Evolutionary conservation across 2,888 invertebrate genomes (phyloP).

Genomic region (Drosophila sordidula): DNA sequence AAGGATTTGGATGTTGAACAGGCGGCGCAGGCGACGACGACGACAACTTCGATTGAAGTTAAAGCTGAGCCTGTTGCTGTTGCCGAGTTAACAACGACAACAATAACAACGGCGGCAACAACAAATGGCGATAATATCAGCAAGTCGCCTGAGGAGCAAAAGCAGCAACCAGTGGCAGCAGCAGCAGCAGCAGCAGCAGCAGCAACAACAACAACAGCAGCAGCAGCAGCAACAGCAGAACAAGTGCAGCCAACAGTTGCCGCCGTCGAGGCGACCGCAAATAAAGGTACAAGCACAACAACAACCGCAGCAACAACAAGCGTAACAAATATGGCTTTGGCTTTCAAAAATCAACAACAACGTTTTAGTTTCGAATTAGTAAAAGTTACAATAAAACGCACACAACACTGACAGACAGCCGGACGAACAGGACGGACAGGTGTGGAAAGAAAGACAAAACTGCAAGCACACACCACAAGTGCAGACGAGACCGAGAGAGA

Average conservation of each 20-base stretch:
- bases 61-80: conserved; percentile 53
- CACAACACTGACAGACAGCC: conserved; percentile 23
- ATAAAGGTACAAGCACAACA: conserved; percentile 59
- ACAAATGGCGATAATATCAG: conserved; percentile 63
- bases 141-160: conserved; percentile 32
- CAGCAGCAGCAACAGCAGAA: conserved; percentile 52
- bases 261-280: conserved; percentile 37
- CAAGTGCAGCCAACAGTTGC: conserved; percentile 61
- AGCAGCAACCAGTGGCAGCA: conserved; percentile 47
- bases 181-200: conserved; percentile 39
- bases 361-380: conserved; percentile 60
- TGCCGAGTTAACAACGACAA: conserved; percentile 34
- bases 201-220: conserved; percentile 33
- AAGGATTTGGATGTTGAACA: conserved; percentile 71
- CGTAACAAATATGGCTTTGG: conserved; percentile 22
- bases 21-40: conserved; percentile 40
- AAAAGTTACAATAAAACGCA: conserved; percentile 70
- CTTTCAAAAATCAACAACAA: conserved; percentile 37
- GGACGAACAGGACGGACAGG: conserved; percentile 36
- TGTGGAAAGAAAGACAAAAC: conserved; percentile 28
- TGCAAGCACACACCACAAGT: conserved; percentile 9
- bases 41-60: conserved; percentile 52
- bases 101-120: conserved; percentile 12
- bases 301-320: conserved; percentile 15
- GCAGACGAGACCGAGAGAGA: conserved; percentile 8